Percentiles rank a stretch among this genome's conserved stretches.
phyloP scores from a whole-genome alignment of 2,797 vertebrate genomes.

The Sitta carolinensis region DNA sequence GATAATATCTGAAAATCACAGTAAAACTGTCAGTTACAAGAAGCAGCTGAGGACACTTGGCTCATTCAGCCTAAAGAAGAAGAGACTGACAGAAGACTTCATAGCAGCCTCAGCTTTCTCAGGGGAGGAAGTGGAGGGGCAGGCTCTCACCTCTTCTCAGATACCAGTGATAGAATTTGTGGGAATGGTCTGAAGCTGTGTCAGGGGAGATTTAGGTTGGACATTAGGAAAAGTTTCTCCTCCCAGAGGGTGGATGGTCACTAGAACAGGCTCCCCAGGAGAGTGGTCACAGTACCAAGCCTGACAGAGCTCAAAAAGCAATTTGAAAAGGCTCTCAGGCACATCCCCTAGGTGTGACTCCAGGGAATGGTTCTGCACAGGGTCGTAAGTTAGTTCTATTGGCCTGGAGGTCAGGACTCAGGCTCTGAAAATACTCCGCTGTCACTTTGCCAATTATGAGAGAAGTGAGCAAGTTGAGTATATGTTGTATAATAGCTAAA shows the following conservation, averaged over 20 bases:
- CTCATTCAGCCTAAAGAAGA: not conserved
- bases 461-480: not conserved
- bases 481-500: not conserved
- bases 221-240: not conserved
- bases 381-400: not conserved
- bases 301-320: not conserved
- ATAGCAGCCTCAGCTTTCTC: not conserved
- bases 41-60: not conserved
- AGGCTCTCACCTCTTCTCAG: not conserved
- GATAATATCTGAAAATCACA: not conserved
- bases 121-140: not conserved
- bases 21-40: not conserved
- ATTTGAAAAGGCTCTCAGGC: too few species aligned
- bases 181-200: not conserved
- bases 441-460: not conserved
- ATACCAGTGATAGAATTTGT: not conserved
- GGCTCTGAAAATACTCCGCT: not conserved
- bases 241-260: not conserved
- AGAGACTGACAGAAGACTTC: not conserved
- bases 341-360: too few species aligned
- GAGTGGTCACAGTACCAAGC: not conserved
- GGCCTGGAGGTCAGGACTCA: not conserved
- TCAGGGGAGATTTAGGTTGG: fast-evolving
- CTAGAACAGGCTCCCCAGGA: not conserved
- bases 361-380: not conserved